phyloP scores from a whole-genome alignment of 2,113 vertebrate genomes.

The Labeo catla region DNA sequence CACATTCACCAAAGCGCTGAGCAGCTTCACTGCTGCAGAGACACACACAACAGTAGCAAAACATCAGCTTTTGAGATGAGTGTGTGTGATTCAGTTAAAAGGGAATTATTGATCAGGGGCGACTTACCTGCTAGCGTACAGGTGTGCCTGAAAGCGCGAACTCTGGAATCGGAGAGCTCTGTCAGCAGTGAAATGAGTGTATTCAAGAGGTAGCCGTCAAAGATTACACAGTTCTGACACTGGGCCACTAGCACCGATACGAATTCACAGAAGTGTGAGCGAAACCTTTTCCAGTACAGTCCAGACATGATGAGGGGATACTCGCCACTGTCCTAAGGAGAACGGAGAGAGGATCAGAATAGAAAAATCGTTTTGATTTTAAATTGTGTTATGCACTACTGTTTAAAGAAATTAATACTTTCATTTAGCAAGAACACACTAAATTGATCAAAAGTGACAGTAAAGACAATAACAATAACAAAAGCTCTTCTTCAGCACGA shows the following conservation, averaged over 20 bases:
- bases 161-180: conserved; percentile 82
- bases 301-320: conserved; percentile 86
- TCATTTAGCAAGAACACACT: not conserved
- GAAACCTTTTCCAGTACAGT: conserved; percentile 86
- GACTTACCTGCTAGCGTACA: conserved; percentile 87
- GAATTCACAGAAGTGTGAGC: conserved; percentile 88
- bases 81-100: not conserved
- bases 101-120: not conserved
- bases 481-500: not conserved
- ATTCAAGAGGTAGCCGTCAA: conserved; percentile 86
- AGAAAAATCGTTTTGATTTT: not conserved
- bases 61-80: conserved; percentile 9
- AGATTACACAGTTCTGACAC: conserved; percentile 84
- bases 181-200: conserved; percentile 85
- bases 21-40: conserved; percentile 84
- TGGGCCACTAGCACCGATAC: conserved; percentile 83
- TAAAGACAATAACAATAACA: not conserved
- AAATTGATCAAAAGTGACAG: not conserved
- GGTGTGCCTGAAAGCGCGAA: conserved; percentile 91
- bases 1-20: conserved; percentile 80
- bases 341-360: conserved; percentile 19
- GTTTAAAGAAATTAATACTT: not conserved
- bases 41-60: not conserved
- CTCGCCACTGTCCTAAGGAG: conserved; percentile 79
- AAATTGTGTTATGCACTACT: not conserved